Base-by-base conservation (phyloP, 1,140 invertebrate species). In the Aethina tumida region DNA sequence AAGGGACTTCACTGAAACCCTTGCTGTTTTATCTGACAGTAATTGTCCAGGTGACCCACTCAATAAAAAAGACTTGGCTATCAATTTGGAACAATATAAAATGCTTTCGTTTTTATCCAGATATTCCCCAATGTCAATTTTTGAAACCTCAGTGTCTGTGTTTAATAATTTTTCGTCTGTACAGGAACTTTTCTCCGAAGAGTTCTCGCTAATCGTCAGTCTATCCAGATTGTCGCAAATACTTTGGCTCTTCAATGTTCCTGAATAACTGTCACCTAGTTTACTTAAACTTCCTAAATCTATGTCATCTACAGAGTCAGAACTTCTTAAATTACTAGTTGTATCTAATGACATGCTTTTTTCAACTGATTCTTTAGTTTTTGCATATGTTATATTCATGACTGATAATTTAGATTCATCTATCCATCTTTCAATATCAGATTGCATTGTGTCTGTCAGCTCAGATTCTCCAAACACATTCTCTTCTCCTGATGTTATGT, bases 1-100 rank as follows among this genome's bases (percentile, higher is more conserved):
- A 19, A 89, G 70, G 1, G 82, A 77, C 66, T 92, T 91, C 0
- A 90, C 76, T 41, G 86, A 91, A 9, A 93, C 84, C 19, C 88
- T 67, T 6, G 87, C 77, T 25, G 60, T 64, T 46, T 74, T 72
- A 54, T 81, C 81, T 8, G 76, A 60, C 30, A 83, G 71, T 24
- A 79, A 56, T 17, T 65, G 64, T 16, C 71, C 72, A 28, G 70
- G 68, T 39, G 59, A 63, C 12, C 83, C 83, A 19, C 71, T 67
- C 8, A 93, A 62, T 3, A 94, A 63, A 62, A 89, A 93, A 16
- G 77, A 74, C 2, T 79, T 78, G 15, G 72, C 71, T 2, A 94
- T 55, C 29, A 86, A 70, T 43, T 88, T 69, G 16, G 76, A 69
- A 46, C 84, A 86, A 57, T 79, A 89, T 33, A 80, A 68, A 0